Conservation (phyloP, 2,113 vertebrate species). For the Trichechus manatus region DNA sequence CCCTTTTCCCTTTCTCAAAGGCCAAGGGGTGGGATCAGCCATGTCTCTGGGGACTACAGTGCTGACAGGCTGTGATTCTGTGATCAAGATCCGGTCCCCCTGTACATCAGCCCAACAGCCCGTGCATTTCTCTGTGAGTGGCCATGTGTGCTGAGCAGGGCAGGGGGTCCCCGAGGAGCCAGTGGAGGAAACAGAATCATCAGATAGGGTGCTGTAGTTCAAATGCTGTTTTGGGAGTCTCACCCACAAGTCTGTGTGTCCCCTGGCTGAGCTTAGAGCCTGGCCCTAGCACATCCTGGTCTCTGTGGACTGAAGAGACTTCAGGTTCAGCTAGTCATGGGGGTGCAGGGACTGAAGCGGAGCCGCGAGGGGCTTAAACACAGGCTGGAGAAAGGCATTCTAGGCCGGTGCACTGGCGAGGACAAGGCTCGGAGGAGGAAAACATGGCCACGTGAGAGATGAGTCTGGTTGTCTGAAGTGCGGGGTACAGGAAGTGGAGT, state of each 20-base stretch:
- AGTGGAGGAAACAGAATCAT: background rate
- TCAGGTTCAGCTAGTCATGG: background rate
- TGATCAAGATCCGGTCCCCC: too few relatives aligned
- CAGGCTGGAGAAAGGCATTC: too few relatives aligned
- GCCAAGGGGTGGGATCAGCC: background rate
- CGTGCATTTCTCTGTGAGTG: background rate
- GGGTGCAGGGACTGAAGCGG: too few relatives aligned
- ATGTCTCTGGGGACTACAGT: background rate
- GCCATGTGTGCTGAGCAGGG: too few relatives aligned
- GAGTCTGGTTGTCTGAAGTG: too few relatives aligned
- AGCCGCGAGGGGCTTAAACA: too few relatives aligned
- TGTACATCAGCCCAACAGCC: too few relatives aligned
- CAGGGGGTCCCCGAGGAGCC: too few relatives aligned
- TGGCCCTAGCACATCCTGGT: background rate
- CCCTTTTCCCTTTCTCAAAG: background rate
- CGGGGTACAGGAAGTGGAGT: background rate
- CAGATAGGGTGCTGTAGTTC: too few relatives aligned
- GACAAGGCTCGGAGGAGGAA: too few relatives aligned
- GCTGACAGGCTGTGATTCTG: accelerated
- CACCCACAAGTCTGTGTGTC: background rate
- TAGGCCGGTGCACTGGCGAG: too few relatives aligned
- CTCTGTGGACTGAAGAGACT: background rate
- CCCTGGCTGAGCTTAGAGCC: background rate
- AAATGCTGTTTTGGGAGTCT: accelerated
- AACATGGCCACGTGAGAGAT: too few relatives aligned